Evolutionary conservation across 2,113 vertebrate genomes (phyloP), one percentile per base, ranked within the genome.

Genomic region (Lagopus muta): DNA sequence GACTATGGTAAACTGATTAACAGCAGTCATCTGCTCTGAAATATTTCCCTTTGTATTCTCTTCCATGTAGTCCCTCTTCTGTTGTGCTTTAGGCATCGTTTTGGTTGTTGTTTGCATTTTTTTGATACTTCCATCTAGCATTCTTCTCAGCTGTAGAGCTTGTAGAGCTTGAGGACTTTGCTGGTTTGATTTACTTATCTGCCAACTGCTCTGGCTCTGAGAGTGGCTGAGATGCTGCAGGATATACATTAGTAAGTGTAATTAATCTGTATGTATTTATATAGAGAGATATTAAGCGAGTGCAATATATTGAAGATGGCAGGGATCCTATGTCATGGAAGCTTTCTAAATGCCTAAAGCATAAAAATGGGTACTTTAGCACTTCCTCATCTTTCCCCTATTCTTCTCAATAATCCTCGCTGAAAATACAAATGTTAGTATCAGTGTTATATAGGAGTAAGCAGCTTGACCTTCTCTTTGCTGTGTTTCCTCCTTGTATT

Each of bases 61-160:
- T 95, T 89, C 61, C 52, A 38, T 88, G 30, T 74, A 71, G 85
- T 45, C 88, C 74, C 73, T 86, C 42, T 81, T 86, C 73, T 65
- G 74, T 90, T 90, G 25, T 4, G 60, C 80, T 85, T 73, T 6
- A 94, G 89, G 86, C 67, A 55, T 89, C 20, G 1, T 89, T 87
- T 86, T 87, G 42, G 47, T 60, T 71, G 45, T 57, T 77, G 60
- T 82, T 43, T 60, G 6, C 88, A 32, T 90, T 90, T 91, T 8
- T 67, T 80, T 28, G 55, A 38, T 91, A 66, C 38, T 92, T 89
- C 70, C 14, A 66, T 88, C 55, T 86, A 80, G 12, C 69, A 18
- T 4, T 48, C 17, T 71, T 73, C 57, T 50, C 57, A 94, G 36
- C 60, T 88, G 11, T 76, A 34, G 28, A 34, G 65, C 85, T 36